A percentile compares a stretch with the other conserved stretches of the same genome.
phyloP scores from a whole-genome alignment of 2,797 vertebrate genomes.

The Sebastolobus alascanus region DNA sequence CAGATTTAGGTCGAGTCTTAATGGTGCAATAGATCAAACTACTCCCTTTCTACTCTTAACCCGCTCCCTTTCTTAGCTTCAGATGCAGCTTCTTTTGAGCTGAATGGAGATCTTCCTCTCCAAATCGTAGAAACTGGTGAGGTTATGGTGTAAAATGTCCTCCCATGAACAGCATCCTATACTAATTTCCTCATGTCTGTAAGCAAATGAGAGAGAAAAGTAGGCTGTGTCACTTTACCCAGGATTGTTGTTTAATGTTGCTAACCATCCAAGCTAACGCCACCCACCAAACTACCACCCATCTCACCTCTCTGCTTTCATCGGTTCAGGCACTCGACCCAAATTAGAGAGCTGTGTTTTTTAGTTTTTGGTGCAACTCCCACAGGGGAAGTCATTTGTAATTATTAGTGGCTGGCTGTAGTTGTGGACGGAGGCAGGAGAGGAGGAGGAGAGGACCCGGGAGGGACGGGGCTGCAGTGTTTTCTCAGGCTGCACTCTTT shows the following conservation, averaged over 20 bases:
- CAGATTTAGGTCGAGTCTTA: conserved; percentile 45
- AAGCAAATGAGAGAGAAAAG: background rate
- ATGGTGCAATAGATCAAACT: conserved; percentile 45
- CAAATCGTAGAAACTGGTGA: background rate
- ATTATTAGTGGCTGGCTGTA: background rate
- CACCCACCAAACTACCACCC: conserved; percentile 37
- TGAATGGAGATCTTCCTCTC: background rate
- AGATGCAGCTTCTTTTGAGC: conserved; percentile 10
- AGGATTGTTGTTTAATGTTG: conserved; percentile 1
- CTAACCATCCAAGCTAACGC: conserved; percentile 54
- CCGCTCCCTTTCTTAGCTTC: conserved; percentile 10
- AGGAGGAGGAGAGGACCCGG: conserved; percentile 52
- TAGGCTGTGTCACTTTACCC: too few species aligned
- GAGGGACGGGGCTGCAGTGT: conserved; percentile 69
- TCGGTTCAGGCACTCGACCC: background rate
- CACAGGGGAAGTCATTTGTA: background rate
- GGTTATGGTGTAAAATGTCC: background rate
- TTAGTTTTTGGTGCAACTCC: background rate
- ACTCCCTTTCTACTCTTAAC: conserved; percentile 20
- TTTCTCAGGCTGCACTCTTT: conserved; percentile 58
- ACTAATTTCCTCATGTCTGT: background rate
- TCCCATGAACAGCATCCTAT: background rate
- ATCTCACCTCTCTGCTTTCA: conserved; percentile 39
- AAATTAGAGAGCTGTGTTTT: background rate
- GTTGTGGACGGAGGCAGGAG: conserved; percentile 43